Evolutionary conservation across 35 echinoderm and acorn worm genomes (phyloP).

Genomic region (Apostichopus californicus): DNA sequence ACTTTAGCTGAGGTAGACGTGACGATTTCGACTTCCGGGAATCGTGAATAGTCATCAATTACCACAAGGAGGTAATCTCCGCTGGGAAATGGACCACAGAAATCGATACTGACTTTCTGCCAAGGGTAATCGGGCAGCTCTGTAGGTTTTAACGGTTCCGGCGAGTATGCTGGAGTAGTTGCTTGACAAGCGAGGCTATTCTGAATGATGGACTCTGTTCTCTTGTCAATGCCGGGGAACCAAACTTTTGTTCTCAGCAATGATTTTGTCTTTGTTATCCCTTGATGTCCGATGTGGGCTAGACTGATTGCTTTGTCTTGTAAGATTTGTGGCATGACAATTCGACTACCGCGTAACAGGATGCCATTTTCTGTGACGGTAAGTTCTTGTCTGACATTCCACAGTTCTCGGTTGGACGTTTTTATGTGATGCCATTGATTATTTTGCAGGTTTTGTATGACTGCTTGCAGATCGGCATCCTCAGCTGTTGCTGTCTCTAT

Average conservation of each 20-base stretch:
- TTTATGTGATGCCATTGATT: constrained; percentile 46
- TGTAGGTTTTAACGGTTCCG: constrained; percentile 51
- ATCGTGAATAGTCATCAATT: constrained; percentile 58
- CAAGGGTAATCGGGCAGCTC: constrained; percentile 28
- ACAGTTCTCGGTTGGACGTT: too few relatives aligned
- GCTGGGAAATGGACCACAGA: constrained; percentile 50
- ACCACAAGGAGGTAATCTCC: constrained; percentile 66
- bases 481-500: constrained; percentile 35
- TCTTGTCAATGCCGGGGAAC: constrained; percentile 46
- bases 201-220: constrained; percentile 2
- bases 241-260: constrained; percentile 44
- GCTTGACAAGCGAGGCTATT: constrained; percentile 22
- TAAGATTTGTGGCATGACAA: constrained; percentile 19
- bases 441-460: neutral
- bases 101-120: constrained; percentile 73
- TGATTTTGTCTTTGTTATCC: constrained; percentile 48
- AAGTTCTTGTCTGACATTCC: too few relatives aligned
- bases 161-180: neutral
- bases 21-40: constrained; percentile 65
- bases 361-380: neutral
- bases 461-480: constrained; percentile 51
- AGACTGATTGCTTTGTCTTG: neutral
- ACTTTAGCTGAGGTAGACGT: constrained; percentile 64
- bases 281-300: constrained; percentile 48
- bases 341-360: neutral